Percentiles rank a stretch among this genome's conserved stretches.
Evolutionary conservation across 2,797 vertebrate species (phyloP).

Genomic region (Ispidina picta): DNA sequence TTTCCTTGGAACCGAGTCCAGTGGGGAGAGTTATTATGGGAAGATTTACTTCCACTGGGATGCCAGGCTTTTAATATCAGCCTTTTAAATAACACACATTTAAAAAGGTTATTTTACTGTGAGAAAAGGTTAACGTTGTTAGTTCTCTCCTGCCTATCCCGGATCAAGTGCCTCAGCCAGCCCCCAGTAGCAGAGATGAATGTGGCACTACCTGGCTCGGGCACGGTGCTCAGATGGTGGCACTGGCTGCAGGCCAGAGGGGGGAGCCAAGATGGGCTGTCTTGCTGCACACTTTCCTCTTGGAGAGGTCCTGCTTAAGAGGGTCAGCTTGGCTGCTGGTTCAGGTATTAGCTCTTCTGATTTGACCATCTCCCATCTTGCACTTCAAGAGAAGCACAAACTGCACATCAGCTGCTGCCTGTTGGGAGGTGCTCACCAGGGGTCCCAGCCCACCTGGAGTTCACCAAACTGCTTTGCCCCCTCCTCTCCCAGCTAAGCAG

Average conservation of each 20-base stretch:
- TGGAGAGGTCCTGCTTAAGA: neutral
- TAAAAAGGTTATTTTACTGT: constrained; percentile 54
- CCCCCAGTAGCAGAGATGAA: neutral
- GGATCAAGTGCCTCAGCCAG: neutral
- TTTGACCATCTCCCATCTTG: neutral
- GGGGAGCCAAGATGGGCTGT: accelerated
- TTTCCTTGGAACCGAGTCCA: constrained; percentile 40
- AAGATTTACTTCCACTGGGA: constrained; percentile 54
- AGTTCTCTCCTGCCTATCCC: constrained; percentile 9
- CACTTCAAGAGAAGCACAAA: neutral
- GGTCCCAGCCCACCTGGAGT: neutral
- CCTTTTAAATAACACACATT: constrained; percentile 55
- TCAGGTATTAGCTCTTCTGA: neutral
- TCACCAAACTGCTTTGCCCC: neutral
- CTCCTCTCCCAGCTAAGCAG: neutral
- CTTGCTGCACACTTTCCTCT: neutral
- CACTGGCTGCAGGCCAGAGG: neutral
- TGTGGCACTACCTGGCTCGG: neutral
- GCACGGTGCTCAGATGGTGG: neutral
- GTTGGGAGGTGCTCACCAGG: neutral
- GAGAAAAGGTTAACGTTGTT: constrained; percentile 50
- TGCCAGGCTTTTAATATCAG: constrained; percentile 43
- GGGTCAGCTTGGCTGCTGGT: neutral
- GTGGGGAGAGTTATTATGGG: constrained; percentile 20
- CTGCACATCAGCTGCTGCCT: neutral